phyloP scores from a whole-genome alignment of 2,797 vertebrate genomes.

The Scarus forsteni region DNA sequence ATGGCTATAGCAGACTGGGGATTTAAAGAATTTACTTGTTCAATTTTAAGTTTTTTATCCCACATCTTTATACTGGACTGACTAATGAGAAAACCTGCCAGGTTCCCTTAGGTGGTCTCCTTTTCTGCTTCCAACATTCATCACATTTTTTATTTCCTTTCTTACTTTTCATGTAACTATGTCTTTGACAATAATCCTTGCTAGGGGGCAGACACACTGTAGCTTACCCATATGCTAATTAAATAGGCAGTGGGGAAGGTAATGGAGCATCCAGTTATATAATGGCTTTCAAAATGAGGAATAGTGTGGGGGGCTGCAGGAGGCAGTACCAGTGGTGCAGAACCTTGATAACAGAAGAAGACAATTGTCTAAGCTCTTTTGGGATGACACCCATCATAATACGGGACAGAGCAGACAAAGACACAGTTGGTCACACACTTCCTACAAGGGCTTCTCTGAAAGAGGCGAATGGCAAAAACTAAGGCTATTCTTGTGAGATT shows the following conservation, averaged over 20 bases:
- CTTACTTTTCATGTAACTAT: slow-evolving; percentile 30
- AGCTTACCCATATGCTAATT: slow-evolving; percentile 53
- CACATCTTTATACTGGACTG: slow-evolving; percentile 12
- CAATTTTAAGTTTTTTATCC: slow-evolving; percentile 18
- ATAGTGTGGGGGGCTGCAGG: slow-evolving; percentile 18
- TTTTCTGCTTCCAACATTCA: slow-evolving; percentile 3
- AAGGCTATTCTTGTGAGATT: not conserved
- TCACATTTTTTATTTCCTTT: slow-evolving; percentile 11
- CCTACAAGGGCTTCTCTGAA: slow-evolving; percentile 1
- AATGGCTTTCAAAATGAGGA: slow-evolving; percentile 45
- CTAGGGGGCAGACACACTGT: slow-evolving; percentile 39
- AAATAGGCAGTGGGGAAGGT: slow-evolving; percentile 40
- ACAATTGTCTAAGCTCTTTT: slow-evolving; percentile 33
- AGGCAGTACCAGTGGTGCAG: slow-evolving; percentile 30
- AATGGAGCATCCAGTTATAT: slow-evolving; percentile 35
- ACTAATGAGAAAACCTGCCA: slow-evolving; percentile 28
- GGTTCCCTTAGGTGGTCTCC: slow-evolving; percentile 25
- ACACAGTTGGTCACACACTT: slow-evolving; percentile 27
- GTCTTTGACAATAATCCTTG: slow-evolving; percentile 54
- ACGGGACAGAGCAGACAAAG: slow-evolving; percentile 29
- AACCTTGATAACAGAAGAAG: slow-evolving; percentile 41
- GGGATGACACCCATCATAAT: slow-evolving; percentile 37
- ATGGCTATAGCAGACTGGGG: not conserved
- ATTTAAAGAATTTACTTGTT: slow-evolving; percentile 15
- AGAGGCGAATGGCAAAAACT: slow-evolving; percentile 10